phyloP scores from a whole-genome alignment of 2,113 vertebrate genomes.

The Oryzias curvinotus region DNA sequence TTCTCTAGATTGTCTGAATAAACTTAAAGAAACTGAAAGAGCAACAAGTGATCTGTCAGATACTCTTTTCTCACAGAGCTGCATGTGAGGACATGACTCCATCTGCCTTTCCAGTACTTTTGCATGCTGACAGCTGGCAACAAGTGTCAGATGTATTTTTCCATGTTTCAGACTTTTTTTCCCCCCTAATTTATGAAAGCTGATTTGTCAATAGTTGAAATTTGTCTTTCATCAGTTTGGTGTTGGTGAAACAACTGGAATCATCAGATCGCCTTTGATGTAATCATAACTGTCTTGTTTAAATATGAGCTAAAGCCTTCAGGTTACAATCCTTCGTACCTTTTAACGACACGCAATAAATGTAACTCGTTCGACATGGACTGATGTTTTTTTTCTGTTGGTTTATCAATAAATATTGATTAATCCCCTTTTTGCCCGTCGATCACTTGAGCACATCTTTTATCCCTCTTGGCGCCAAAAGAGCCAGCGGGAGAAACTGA shows the following conservation, averaged over 20 bases:
- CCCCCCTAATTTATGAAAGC: neutral
- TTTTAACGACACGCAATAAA: slow-evolving; percentile 6
- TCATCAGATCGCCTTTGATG: too few relatives aligned
- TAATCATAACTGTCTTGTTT: too few relatives aligned
- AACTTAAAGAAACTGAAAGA: neutral
- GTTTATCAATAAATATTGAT: slow-evolving; percentile 1
- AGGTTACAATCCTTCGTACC: neutral
- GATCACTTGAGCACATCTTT: slow-evolving; percentile 36
- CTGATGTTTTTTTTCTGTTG: slow-evolving; percentile 4
- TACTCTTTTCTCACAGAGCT: neutral
- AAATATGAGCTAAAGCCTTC: neutral
- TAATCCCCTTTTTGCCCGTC: slow-evolving; percentile 40
- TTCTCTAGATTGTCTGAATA: too few relatives aligned
- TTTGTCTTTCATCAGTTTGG: neutral
- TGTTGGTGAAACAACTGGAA: too few relatives aligned
- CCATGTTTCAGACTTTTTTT: neutral
- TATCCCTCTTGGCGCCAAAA: slow-evolving; percentile 65
- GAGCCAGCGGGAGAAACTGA: slow-evolving; percentile 60
- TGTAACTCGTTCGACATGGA: slow-evolving; percentile 18
- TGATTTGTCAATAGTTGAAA: neutral
- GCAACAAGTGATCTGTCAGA: neutral
- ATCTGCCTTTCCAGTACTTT: neutral
- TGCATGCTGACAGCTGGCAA: neutral
- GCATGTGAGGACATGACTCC: slow-evolving; percentile 1
- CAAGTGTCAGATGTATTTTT: slow-evolving; percentile 6